Evolutionary conservation across 2,888 invertebrate species (phyloP), one percentile per base, ranked within the genome.

Genomic region (Hypselothyrea guttata): DNA sequence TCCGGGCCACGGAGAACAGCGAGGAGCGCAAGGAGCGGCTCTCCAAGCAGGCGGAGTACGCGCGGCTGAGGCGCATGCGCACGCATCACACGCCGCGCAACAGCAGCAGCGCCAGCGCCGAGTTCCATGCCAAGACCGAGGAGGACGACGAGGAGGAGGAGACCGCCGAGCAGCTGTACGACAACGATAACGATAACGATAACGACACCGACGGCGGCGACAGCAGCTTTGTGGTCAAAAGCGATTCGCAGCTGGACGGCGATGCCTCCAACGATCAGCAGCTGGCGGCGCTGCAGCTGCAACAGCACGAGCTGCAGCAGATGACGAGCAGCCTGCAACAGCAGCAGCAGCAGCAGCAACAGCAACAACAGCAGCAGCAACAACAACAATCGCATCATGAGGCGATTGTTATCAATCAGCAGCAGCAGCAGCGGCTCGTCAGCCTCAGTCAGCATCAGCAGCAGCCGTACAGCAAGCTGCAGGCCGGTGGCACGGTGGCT

Each of bases 11-110:
- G 9, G 90, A 90, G 78, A 67, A 82, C 2, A 74, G 82, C 1
- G 88, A 88, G 1, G 88, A 90, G 68, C 87, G 89, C 42, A 89
- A 89, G 56, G 65, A 82, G 30, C 87, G 90, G 1, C 71, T 90
- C 4, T 84, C 90, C 9, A 88, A 87, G 57, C 90, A 90, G 66
- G 90, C 90, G 0, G 89, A 90, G 44, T 90, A 90, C 46, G 90
- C 90, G 0, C 83, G 90, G 7, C 66, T 87, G 70, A 86, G 90
- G 11, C 85, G 90, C 49, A 75, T 89, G 63, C 87, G 89, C 55
- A 86, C 87, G 27, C 89, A 90, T 60, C 89, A 90, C 59, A 87
- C 89, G 13, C 89, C 89, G 2, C 86, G 41, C 71, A 88, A 8
- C 67, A 88, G 70, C 81, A 84, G 62, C 79, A 88, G 52, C 65